Conservation (phyloP, 2,888 invertebrate species). For the Criorhina ranunculi region DNA sequence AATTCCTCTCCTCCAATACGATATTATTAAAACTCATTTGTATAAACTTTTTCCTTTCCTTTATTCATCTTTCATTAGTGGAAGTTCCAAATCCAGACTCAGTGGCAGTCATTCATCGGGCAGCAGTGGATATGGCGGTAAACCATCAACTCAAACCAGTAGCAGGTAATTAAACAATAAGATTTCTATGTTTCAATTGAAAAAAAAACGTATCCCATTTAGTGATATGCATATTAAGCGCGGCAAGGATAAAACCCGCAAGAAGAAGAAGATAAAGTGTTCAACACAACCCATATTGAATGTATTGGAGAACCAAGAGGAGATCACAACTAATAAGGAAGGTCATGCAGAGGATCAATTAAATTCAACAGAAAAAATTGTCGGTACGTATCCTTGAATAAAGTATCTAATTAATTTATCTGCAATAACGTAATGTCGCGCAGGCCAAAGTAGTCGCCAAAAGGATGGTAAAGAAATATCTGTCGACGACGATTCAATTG, state of each 20-base stretch:
- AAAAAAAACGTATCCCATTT: constrained; percentile 21
- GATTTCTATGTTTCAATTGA: neutral
- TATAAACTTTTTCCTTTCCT: too few species aligned
- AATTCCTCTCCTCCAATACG: too few species aligned
- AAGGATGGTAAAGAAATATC: constrained; percentile 78
- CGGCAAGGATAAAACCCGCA: constrained; percentile 82
- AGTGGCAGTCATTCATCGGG: constrained; percentile 92
- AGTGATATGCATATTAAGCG: constrained; percentile 82
- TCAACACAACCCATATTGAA: constrained; percentile 65
- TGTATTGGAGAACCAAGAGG: constrained; percentile 77
- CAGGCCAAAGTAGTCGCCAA: constrained; percentile 78
- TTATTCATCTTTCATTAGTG: constrained; percentile 84
- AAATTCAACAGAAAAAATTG: constrained; percentile 76
- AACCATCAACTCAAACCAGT: constrained; percentile 87
- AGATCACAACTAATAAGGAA: constrained; percentile 74
- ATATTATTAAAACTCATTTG: too few species aligned
- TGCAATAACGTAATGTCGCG: constrained; percentile 29
- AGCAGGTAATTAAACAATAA: constrained; percentile 80
- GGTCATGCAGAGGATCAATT: constrained; percentile 71
- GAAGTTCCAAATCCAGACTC: constrained; percentile 90
- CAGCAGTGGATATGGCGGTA: constrained; percentile 92
- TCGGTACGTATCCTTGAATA: constrained; percentile 60
- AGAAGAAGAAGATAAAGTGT: constrained; percentile 82
- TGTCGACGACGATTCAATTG: constrained; percentile 78
- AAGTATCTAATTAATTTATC: neutral